Evolutionary conservation across 2,888 invertebrate species (phyloP).

Genomic region (Melanophora roralis): DNA sequence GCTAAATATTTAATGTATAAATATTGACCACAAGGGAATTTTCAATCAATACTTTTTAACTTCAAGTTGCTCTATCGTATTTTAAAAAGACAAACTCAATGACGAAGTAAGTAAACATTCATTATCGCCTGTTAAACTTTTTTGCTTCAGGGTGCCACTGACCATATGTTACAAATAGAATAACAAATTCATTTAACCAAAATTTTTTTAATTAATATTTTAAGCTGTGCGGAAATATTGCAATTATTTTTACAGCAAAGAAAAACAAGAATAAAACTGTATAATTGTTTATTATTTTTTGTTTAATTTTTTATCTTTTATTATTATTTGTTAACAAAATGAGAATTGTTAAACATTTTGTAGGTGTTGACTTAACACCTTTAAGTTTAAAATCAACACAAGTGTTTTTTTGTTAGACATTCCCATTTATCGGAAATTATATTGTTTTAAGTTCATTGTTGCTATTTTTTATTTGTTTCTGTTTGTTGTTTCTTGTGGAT

Average conservation of each 20-base stretch:
- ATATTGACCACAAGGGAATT: too few relatives aligned
- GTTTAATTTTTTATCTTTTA: not conserved
- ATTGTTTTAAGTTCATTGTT: not conserved
- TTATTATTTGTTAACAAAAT: not conserved
- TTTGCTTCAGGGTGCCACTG: too few relatives aligned
- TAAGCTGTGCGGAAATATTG: not conserved
- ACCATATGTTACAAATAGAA: too few relatives aligned
- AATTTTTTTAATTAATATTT: too few relatives aligned
- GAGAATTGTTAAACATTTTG: not conserved
- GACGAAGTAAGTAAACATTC: too few relatives aligned
- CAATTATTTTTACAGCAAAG: not conserved
- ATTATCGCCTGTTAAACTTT: too few relatives aligned
- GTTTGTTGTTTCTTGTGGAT: not conserved
- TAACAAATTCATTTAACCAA: too few relatives aligned
- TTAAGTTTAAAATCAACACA: not conserved
- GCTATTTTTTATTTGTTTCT: not conserved
- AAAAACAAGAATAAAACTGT: conserved; percentile 16
- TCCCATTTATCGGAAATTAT: not conserved
- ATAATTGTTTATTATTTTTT: conserved; percentile 25
- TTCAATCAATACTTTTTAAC: too few relatives aligned
- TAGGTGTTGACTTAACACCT: not conserved
- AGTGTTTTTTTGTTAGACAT: conserved; percentile 5
- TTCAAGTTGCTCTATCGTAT: too few relatives aligned
- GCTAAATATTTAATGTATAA: too few relatives aligned
- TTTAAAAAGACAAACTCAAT: too few relatives aligned